Evolutionary conservation across 2,888 invertebrate genomes (phyloP), one percentile per base, ranked within the genome.

Genomic region (Protonemura montana): DNA sequence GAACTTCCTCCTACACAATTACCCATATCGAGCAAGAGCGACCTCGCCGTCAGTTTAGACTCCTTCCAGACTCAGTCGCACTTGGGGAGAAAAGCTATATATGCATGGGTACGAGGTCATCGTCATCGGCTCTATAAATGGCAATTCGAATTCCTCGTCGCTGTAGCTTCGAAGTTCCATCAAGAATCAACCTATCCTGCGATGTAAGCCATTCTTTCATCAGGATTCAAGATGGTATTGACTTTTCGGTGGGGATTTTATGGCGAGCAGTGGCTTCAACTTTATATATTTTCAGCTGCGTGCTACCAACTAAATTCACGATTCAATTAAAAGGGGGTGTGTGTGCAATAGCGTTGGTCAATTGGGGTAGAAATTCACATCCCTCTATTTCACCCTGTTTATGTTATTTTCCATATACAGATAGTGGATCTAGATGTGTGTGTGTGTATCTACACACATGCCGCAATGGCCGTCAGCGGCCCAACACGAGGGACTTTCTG

Each of bases 1-100:
- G 59, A 59, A 59, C 59, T 59, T 59, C 59, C 59, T 59, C 59
- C 59, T 13, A 59, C 59, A 59, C 59, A 59, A 59, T 59, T 59
- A 59, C 16, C 59, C 59, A 59, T 59, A 59, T 59, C 59, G 59
- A 59, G 59, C 59, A 2, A 21, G 21, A 35, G 35, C 59, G 59
- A 59, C 59, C 59, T 59, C 59, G 59, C 21, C 21, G 59, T 59
- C 59, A 35, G 59, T 59, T 13, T 10, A 59, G 59, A 59, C 16
- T 35, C 35, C 16, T 59, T 21, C 59, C 16, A 59, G 59, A 59
- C 59, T 21, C 59, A 3, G 59, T 16, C 59, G 3, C 59, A 13
- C 59, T 59, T 59, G 59, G 59, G n/a, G 59, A 21, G 59, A 59
- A 59, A 59, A 59, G 59, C 59, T 59, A 21, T 21, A 59, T 59